A percentile compares a stretch with the other conserved stretches of the same genome.
phyloP scores from a whole-genome alignment of 2,888 invertebrate genomes.

The Rotaria macrura region DNA sequence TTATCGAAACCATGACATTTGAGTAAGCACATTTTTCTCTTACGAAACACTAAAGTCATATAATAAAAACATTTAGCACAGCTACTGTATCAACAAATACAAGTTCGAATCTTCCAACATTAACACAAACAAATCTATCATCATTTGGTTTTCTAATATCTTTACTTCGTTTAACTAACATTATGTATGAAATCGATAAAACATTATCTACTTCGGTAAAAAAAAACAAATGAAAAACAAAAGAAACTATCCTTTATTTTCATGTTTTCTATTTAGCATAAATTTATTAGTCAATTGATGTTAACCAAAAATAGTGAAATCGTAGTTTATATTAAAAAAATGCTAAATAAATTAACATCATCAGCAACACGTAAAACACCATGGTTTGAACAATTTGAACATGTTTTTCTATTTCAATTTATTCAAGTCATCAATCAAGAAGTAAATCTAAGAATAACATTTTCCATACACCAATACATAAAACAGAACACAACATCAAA shows the following conservation, averaged over 20 bases:
- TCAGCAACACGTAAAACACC: neutral
- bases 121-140: neutral
- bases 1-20: neutral
- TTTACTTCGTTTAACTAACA: neutral
- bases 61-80: neutral
- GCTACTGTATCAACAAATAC: neutral
- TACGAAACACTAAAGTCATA: neutral
- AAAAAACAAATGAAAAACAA: neutral
- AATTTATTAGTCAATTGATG: neutral
- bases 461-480: no score
- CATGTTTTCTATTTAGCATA: neutral
- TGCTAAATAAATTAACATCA: neutral
- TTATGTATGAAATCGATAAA: slow-evolving; percentile 1
- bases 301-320: neutral
- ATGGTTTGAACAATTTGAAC: slow-evolving; percentile 16
- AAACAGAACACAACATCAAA: no score
- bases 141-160: neutral
- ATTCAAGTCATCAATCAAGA: neutral
- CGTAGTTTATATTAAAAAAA: neutral
- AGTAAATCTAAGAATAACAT: neutral
- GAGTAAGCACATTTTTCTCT: neutral
- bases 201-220: neutral
- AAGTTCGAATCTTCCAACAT: neutral
- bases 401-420: neutral
- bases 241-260: neutral